Conservation (phyloP, 2,888 invertebrate genomes). For the Heliconius charithonia region DNA sequence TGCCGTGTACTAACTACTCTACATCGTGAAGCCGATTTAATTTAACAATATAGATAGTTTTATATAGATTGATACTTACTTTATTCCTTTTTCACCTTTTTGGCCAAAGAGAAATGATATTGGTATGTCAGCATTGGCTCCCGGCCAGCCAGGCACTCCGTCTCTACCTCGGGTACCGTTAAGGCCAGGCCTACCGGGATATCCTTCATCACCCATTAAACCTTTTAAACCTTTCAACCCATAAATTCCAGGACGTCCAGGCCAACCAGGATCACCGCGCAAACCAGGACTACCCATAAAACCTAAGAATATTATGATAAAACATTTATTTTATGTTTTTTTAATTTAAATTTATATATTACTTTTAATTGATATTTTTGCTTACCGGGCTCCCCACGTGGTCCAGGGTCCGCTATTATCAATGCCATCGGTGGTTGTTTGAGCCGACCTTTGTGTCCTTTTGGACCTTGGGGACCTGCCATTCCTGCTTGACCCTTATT, state of each 20-base stretch:
- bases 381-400: slow-evolving; percentile 84
- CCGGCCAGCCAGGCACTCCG: slow-evolving; percentile 81
- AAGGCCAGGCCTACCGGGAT: slow-evolving; percentile 75
- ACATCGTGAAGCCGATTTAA: no score
- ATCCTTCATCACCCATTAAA: slow-evolving; percentile 73
- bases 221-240: slow-evolving; percentile 71
- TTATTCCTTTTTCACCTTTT: slow-evolving; percentile 76
- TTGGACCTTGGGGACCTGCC: slow-evolving; percentile 80
- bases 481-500: slow-evolving; percentile 56
- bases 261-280: slow-evolving; percentile 71
- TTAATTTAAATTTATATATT: background rate
- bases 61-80: slow-evolving; percentile 54
- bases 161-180: slow-evolving; percentile 79
- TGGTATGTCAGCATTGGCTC: slow-evolving; percentile 69
- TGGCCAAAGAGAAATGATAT: slow-evolving; percentile 71
- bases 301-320: slow-evolving; percentile 56
- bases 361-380: background rate
- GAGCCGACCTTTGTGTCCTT: slow-evolving; percentile 76
- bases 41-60: background rate
- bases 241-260: slow-evolving; percentile 57
- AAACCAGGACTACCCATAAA: slow-evolving; percentile 74
- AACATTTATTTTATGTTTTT: background rate
- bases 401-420: slow-evolving; percentile 77
- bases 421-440: slow-evolving; percentile 57
- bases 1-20: no score